These are phyloP conservation scores for Thyatira batis DNA, from an alignment of 2,888 invertebrate species.

Conservation along the genomic window DNA sequence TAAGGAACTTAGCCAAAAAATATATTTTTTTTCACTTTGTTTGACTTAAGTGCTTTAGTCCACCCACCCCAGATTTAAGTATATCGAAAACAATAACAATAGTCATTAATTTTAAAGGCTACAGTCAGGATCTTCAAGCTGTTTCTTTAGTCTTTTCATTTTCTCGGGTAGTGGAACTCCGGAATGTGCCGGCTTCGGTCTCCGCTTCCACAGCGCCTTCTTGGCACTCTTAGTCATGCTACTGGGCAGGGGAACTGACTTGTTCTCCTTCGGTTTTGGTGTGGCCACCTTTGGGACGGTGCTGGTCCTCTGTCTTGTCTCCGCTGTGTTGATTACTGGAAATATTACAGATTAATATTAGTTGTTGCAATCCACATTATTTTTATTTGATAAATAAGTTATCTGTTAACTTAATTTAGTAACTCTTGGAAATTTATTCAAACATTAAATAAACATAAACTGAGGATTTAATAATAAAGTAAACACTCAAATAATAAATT, in stretches of 20 bases:
- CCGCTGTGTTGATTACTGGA: conserved; percentile 42
- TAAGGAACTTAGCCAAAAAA: too few species aligned
- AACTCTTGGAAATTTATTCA: too few species aligned
- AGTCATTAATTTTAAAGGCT: conserved; percentile 24
- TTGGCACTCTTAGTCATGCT: conserved; percentile 60
- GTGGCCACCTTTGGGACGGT: conserved; percentile 53
- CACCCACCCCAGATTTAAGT: too few species aligned
- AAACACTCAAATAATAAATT: too few species aligned
- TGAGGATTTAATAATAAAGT: too few species aligned
- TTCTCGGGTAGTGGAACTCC: conserved; percentile 73
- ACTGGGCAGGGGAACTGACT: conserved; percentile 36
- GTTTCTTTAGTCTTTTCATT: conserved; percentile 58
- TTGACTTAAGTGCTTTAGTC: too few species aligned
- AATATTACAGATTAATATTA: background rate
- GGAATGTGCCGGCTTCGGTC: conserved; percentile 69
- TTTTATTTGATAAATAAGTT: too few species aligned
- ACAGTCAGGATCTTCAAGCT: conserved; percentile 45
- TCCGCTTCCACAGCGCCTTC: conserved; percentile 55
- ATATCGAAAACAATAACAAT: background rate
- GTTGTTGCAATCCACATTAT: too few species aligned
- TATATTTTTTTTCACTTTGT: too few species aligned
- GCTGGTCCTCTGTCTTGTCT: conserved; percentile 42
- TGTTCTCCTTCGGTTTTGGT: conserved; percentile 60
- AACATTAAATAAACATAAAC: too few species aligned
- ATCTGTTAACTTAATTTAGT: too few species aligned